These are phyloP conservation scores for Acrocera orbiculus DNA, from an alignment of 2,888 invertebrate genomes.

Conservation along the genomic window DNA sequence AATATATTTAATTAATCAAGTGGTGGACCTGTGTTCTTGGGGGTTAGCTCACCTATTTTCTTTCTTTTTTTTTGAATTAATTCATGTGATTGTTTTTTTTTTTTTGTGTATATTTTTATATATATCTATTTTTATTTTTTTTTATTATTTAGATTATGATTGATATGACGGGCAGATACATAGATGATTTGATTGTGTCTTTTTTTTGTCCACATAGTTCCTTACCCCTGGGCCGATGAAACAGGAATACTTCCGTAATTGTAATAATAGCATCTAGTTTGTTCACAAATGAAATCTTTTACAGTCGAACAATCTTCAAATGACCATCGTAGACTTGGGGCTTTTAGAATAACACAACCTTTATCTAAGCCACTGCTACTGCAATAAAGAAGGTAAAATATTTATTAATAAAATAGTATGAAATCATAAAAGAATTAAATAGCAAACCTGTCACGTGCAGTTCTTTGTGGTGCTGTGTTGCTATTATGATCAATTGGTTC, in stretches of 20 bases:
- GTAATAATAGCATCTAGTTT: slow-evolving; percentile 79
- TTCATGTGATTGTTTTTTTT: neutral
- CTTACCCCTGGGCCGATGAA: slow-evolving; percentile 84
- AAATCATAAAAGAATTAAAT: slow-evolving; percentile 11
- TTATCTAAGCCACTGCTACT: slow-evolving; percentile 44
- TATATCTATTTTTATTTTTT: neutral
- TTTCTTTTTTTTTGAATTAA: slow-evolving; percentile 8
- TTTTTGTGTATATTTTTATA: slow-evolving; percentile 3
- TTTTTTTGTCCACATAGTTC: slow-evolving; percentile 15
- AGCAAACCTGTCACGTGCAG: slow-evolving; percentile 44
- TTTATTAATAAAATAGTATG: slow-evolving; percentile 11
- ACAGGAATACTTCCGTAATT: slow-evolving; percentile 82
- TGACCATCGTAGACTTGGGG: slow-evolving; percentile 64
- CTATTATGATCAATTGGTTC: slow-evolving; percentile 45
- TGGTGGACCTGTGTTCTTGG: too few species aligned
- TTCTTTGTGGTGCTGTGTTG: slow-evolving; percentile 61
- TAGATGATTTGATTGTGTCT: too few species aligned
- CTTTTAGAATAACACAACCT: slow-evolving; percentile 61
- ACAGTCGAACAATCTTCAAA: slow-evolving; percentile 65
- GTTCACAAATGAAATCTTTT: slow-evolving; percentile 80
- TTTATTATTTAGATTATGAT: slow-evolving; percentile 5
- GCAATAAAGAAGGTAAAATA: slow-evolving; percentile 16
- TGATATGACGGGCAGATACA: slow-evolving; percentile 11
- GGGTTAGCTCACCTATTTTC: slow-evolving; percentile 32
- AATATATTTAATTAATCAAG: too few species aligned